Evolutionary conservation across 2,797 vertebrate genomes (phyloP).

Genomic region (Phrynocephalus forsythii): DNA sequence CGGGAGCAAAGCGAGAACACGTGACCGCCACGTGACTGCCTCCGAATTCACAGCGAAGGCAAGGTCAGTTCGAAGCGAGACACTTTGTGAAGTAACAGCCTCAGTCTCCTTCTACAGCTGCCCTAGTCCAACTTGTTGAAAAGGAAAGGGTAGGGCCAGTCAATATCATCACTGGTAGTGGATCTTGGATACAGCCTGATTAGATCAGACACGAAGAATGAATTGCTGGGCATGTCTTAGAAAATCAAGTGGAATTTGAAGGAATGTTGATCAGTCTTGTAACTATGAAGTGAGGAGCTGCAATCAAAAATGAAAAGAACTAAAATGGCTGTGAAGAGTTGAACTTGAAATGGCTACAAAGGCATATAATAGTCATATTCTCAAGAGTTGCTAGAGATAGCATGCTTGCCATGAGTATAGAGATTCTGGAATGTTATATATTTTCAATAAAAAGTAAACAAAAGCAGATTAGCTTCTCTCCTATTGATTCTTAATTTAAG

Average conservation of each 20-base stretch:
- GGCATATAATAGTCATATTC: neutral
- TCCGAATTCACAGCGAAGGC: too few species aligned
- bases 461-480: neutral
- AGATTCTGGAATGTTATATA: neutral
- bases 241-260: neutral
- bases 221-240: neutral
- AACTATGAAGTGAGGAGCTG: neutral
- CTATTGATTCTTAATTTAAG: slow-evolving; percentile 11
- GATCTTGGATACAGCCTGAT: slow-evolving; percentile 1
- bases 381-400: neutral
- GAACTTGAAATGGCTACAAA: neutral
- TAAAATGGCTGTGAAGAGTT: neutral
- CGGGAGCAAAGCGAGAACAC: too few species aligned
- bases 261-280: neutral
- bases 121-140: neutral
- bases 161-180: neutral
- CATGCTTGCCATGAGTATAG: neutral
- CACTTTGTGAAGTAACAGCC: too few species aligned
- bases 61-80: too few species aligned
- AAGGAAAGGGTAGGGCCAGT: neutral
- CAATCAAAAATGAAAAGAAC: neutral
- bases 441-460: neutral
- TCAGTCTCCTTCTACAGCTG: neutral
- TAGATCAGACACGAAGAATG: neutral
- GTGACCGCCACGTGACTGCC: too few species aligned